A percentile compares a stretch with the other conserved stretches of the same genome.
Conservation (phyloP, 2,113 vertebrate species). For the Protobothrops mucrosquamatus region DNA sequence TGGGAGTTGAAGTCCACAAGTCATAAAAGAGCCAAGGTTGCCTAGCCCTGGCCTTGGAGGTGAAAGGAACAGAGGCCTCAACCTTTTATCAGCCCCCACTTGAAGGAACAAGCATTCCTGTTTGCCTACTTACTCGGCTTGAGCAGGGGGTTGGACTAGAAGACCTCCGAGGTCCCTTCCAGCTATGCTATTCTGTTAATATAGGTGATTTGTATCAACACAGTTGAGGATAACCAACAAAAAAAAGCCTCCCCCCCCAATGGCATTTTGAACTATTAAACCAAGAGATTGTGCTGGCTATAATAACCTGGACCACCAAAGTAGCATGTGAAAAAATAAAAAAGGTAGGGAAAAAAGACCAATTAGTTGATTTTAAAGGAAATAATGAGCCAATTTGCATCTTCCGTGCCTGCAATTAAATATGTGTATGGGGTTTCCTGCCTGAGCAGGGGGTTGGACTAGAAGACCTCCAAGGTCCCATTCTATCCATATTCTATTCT, state of each 20-base stretch:
- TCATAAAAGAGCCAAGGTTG: no score
- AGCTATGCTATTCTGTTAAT: no score
- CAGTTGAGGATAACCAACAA: not conserved
- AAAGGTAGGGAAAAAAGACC: not conserved
- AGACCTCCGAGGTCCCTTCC: no score
- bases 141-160: no score
- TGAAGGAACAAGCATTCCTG: not conserved
- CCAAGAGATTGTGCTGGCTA: not conserved
- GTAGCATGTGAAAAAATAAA: not conserved
- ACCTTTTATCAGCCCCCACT: not conserved
- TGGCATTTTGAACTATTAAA: not conserved
- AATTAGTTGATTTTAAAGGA: not conserved
- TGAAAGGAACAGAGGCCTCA: not conserved
- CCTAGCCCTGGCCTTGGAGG: no score
- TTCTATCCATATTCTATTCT: no score
- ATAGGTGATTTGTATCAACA: not conserved
- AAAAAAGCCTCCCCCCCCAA: not conserved
- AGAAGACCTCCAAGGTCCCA: no score
- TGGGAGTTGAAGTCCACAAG: no score
- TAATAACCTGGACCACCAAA: not conserved
- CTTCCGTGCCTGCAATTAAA: no score
- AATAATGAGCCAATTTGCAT: not conserved
- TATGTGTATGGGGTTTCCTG: no score
- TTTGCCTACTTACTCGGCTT: constrained; percentile 1
- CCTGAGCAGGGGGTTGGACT: no score